A percentile compares a stretch with the other conserved stretches of the same genome.
Conservation (phyloP, 92 coral and sea anemone genomes). For the Scolanthus callimorphus region DNA sequence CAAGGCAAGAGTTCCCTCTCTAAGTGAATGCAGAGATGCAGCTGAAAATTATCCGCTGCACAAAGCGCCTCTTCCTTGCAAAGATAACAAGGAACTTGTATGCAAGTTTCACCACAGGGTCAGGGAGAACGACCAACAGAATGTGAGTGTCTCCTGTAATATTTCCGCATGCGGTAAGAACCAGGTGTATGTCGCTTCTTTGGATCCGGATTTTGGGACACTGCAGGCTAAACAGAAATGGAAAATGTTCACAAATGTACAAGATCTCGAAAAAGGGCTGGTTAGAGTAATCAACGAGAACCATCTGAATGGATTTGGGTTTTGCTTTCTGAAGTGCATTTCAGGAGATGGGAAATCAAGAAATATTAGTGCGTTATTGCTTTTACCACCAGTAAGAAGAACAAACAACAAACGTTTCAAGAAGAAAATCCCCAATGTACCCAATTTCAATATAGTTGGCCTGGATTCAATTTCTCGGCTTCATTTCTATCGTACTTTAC, state of each 20-base stretch:
- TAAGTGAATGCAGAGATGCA: slow-evolving; percentile 43
- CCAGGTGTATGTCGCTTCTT: slow-evolving; percentile 39
- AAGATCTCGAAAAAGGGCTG: slow-evolving; percentile 27
- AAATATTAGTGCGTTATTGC: slow-evolving; percentile 11
- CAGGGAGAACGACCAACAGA: neutral
- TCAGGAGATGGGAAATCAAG: slow-evolving; percentile 4
- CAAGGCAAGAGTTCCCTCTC: slow-evolving; percentile 9
- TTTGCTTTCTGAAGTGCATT: too few species aligned
- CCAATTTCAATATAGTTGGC: slow-evolving; percentile 56
- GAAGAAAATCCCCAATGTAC: neutral
- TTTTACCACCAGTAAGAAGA: slow-evolving; percentile 39
- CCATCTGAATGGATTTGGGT: slow-evolving; percentile 44
- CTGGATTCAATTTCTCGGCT: slow-evolving; percentile 76
- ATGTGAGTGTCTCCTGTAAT: slow-evolving; percentile 31
- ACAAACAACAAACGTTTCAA: too few species aligned
- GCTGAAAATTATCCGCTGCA: slow-evolving; percentile 13
- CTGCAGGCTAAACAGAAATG: slow-evolving; percentile 32
- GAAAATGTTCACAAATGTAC: slow-evolving; percentile 16
- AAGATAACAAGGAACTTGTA: neutral
- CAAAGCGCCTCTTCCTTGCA: slow-evolving; percentile 19
- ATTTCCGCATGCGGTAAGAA: too few species aligned
- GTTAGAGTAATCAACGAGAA: slow-evolving; percentile 17
- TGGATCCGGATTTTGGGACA: slow-evolving; percentile 40
- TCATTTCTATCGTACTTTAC: slow-evolving; percentile 83
- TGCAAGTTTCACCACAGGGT: too few species aligned